phyloP scores from a whole-genome alignment of 2,888 invertebrate genomes.

The Patella caerulea region DNA sequence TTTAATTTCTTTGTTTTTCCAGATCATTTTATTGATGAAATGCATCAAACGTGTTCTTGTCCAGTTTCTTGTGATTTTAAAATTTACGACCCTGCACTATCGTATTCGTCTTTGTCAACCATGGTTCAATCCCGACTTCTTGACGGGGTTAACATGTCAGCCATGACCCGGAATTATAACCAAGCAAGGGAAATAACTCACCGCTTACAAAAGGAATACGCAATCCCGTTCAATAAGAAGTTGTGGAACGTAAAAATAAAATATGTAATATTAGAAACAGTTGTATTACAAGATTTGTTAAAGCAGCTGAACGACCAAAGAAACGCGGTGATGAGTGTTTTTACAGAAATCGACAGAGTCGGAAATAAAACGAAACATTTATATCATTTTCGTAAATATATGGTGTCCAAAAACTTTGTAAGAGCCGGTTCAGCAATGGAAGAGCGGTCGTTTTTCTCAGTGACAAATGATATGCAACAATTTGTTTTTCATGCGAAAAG shows the following conservation, averaged over 20 bases:
- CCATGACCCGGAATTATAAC: constrained; percentile 26
- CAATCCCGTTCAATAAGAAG: constrained; percentile 20
- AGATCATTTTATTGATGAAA: constrained; percentile 31
- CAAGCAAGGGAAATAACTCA: constrained; percentile 31
- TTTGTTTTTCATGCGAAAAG: constrained; percentile 31
- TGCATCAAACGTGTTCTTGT: constrained; percentile 40
- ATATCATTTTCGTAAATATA: constrained; percentile 46
- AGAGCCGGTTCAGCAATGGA: constrained; percentile 52
- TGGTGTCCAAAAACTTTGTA: constrained; percentile 50
- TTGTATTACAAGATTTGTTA: constrained; percentile 15
- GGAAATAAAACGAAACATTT: constrained; percentile 35
- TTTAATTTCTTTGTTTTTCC: not conserved
- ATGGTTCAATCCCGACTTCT: constrained; percentile 45
- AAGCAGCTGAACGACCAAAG: constrained; percentile 21
- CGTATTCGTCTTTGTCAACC: constrained; percentile 50
- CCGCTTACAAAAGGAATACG: constrained; percentile 24
- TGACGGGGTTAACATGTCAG: constrained; percentile 26
- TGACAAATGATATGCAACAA: constrained; percentile 43
- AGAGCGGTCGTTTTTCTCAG: constrained; percentile 47
- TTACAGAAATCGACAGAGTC: constrained; percentile 23
- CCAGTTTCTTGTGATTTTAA: constrained; percentile 52
- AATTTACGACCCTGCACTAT: constrained; percentile 49
- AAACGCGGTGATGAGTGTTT: constrained; percentile 21
- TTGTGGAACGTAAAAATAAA: constrained; percentile 24
- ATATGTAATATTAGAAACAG: constrained; percentile 24